A percentile compares a stretch with the other conserved stretches of the same genome.
Conservation (phyloP, 1,140 invertebrate species). For the Lanistes nyassanus region DNA sequence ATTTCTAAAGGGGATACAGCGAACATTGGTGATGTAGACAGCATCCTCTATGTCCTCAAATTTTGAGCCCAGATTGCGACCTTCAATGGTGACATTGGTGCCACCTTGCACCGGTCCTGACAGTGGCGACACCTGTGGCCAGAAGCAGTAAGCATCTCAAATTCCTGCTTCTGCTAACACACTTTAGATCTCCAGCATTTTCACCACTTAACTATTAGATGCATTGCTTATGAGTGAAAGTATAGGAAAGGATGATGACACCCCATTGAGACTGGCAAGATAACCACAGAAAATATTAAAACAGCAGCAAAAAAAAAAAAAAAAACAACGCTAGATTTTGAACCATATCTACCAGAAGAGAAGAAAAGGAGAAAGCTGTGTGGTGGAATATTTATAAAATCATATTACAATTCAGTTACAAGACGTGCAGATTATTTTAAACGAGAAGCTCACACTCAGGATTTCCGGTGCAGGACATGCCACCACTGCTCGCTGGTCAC, state of each 20-base stretch:
- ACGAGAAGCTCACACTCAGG: conserved; percentile 25
- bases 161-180: too few species aligned
- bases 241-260: too few species aligned
- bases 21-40: conserved; percentile 89
- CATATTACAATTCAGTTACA: too few species aligned
- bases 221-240: too few species aligned
- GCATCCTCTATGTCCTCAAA: conserved; percentile 91
- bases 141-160: neutral
- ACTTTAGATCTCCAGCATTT: too few species aligned
- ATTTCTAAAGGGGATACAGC: conserved; percentile 82
- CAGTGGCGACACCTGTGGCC: conserved; percentile 83
- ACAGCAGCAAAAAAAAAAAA: neutral
- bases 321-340: too few species aligned
- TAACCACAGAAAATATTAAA: neutral
- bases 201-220: too few species aligned
- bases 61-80: conserved; percentile 91
- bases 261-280: too few species aligned
- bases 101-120: conserved; percentile 96
- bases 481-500: conserved; percentile 9
- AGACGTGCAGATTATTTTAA: neutral
- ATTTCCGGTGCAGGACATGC: conserved; percentile 48
- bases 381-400: too few species aligned
- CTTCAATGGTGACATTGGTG: conserved; percentile 95
- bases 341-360: too few species aligned
- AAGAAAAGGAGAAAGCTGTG: too few species aligned